Conservation (phyloP, 2,797 vertebrate species). For the Catamblyrhynchus diadema region DNA sequence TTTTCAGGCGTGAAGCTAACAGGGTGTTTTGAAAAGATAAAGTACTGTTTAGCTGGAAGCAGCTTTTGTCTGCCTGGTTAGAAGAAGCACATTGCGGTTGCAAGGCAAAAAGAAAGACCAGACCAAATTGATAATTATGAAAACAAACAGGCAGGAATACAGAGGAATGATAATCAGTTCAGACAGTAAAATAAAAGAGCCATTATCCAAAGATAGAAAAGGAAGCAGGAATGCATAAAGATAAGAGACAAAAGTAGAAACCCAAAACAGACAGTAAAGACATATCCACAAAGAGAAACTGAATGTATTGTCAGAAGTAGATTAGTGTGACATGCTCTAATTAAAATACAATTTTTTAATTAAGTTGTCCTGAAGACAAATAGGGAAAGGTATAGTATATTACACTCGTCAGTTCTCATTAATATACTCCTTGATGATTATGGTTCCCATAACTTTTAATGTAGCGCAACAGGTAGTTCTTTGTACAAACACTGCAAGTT, state of each 20-base stretch:
- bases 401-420: background rate
- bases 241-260: background rate
- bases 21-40: background rate
- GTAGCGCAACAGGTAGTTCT: background rate
- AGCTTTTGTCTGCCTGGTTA: background rate
- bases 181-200: slow-evolving; percentile 21
- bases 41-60: background rate
- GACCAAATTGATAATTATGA: slow-evolving; percentile 10
- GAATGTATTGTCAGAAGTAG: background rate
- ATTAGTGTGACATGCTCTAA: background rate
- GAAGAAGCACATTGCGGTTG: background rate
- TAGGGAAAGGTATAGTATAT: background rate
- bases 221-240: background rate
- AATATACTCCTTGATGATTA: background rate
- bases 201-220: background rate
- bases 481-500: background rate
- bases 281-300: background rate
- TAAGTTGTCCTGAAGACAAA: background rate
- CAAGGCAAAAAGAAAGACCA: background rate
- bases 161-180: slow-evolving; percentile 21
- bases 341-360: background rate
- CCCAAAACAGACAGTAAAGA: background rate
- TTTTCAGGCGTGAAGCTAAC: slow-evolving; percentile 2
- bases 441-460: background rate
- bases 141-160: background rate